Percentiles rank a stretch among this genome's conserved stretches.
Evolutionary conservation across 2,113 vertebrate species (phyloP).

Genomic region (Odontesthes bonariensis): DNA sequence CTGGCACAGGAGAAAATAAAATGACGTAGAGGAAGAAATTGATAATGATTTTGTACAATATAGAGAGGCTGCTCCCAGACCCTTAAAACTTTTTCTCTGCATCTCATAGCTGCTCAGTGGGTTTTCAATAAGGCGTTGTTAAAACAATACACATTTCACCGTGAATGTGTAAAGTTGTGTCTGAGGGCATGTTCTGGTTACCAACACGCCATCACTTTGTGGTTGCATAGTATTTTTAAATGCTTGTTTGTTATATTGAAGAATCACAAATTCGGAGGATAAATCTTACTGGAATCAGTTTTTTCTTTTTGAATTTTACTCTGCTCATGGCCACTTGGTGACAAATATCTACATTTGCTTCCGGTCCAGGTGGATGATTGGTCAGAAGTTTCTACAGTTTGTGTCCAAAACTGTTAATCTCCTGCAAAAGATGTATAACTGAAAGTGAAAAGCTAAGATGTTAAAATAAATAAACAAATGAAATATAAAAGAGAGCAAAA

Average conservation of each 20-base stretch:
- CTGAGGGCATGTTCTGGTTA: background rate
- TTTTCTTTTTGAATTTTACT: no score
- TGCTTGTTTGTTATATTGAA: background rate
- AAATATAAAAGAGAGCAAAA: conserved; percentile 29
- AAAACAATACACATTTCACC: background rate
- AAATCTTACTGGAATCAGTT: background rate
- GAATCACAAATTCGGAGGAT: background rate
- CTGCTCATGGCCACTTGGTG: no score
- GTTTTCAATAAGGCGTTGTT: conserved; percentile 19
- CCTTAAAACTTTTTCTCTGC: background rate
- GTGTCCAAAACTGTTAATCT: conserved; percentile 20
- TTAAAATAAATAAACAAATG: background rate
- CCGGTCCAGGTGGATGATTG: conserved; percentile 43
- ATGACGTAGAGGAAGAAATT: background rate
- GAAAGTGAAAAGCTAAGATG: background rate
- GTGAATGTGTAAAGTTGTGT: background rate
- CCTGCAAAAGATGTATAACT: conserved; percentile 23
- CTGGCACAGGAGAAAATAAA: conserved; percentile 1
- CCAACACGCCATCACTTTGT: background rate
- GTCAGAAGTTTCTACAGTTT: conserved; percentile 38
- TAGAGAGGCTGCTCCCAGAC: background rate
- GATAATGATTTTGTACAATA: background rate
- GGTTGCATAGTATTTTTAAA: background rate
- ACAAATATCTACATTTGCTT: no score
- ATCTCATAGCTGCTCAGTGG: background rate